Evolutionary conservation across 2,888 invertebrate species (phyloP), one percentile per base, ranked within the genome.

Genomic region (Apamea monoglypha): DNA sequence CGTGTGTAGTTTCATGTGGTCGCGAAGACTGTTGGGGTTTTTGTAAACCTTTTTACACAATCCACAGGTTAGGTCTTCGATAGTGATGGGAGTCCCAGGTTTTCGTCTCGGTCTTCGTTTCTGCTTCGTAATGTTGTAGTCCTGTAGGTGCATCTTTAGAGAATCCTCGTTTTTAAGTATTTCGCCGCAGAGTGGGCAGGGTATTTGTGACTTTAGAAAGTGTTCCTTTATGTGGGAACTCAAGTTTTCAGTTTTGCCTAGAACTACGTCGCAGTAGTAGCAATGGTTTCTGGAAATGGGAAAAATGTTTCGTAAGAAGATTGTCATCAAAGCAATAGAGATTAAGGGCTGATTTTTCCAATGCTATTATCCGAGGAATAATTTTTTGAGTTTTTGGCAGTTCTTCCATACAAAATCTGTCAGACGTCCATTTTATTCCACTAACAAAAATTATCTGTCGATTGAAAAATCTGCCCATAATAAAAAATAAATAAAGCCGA

Each of bases 1-100:
- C 76, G 92, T 89, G 63, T 98, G 98, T 0, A 97, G 94, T 88
- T 97, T 97, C 78, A 97, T 97, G 84, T 98, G 98, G 40, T 97
- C 96, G 2, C 91, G 80, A 1, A 91, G 81, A 64, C 92, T 93
- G 82, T 93, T 93, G 0, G 92, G 92, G 53, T 92, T 95, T 87
- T 96, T 96, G 12, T 96, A 96, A 0, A 96, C 93, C 80, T 96
- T 96, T 72, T 95, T 93, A 78, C 96, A 97, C 7, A 95, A 80
- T 1, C 91, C 90, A 78, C 96, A 96, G 0, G 96, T 96, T 25
- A 97, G 80, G 25, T 96, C 96, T 32, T 95, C 95, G 50, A 94
- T 82, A 0, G 96, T 96, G 53, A 96, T 92, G 0, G 95, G 96
- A 0, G 95, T 95, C 0, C 96, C 96, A 0, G 92, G 93, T 86